Evolutionary conservation across 1,140 invertebrate species (phyloP), one percentile per base, ranked within the genome.

Genomic region (Ooceraea biroi): DNA sequence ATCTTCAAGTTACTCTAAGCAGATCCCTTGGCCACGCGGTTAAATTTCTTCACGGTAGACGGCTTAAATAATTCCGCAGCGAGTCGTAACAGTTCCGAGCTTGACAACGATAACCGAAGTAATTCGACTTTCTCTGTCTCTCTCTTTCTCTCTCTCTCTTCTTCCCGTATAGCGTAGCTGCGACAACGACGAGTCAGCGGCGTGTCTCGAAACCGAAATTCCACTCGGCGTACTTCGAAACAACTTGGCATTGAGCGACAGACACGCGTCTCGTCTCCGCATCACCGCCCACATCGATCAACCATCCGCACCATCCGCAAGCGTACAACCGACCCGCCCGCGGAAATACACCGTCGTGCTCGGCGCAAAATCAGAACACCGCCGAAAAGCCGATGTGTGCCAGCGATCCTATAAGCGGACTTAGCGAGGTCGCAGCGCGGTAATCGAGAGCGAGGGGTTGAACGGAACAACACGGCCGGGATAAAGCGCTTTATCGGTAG

Each of bases 201-300:
- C 65, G 50, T 69, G 76, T 80, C 36, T 50, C 65, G 22, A 78
- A 27, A 80, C 76, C 65, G 76, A 80, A 80, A 80, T 80, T 80
- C 76, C 76, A 80, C 76, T 80, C 66, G 76, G 76, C 52, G 76
- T 80, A 80, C 76, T 80, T 80, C 22, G 50, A 57, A 80, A 80
- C 76, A 80, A 80, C 76, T 80, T 80, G 76, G 76, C 76, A 80
- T 80, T 80, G 76, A 80, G 76, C 76, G 76, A 80, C 76, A 80
- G 76, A 80, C 76, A 80, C 76, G 76, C 76, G 76, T 80, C 76
- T 80, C 41, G 76, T 48, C 50, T 80, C 52, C 65, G 48, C 48
- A 68, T 68, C 74, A 27, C 61, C 74, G 74, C 74, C 61, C 61
- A 66, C 76, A 80, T 80, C 76, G 65, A 80, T 80, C 76, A 80